Conservation (phyloP, 2,888 invertebrate species). For the Zaprionus obscuricornis region DNA sequence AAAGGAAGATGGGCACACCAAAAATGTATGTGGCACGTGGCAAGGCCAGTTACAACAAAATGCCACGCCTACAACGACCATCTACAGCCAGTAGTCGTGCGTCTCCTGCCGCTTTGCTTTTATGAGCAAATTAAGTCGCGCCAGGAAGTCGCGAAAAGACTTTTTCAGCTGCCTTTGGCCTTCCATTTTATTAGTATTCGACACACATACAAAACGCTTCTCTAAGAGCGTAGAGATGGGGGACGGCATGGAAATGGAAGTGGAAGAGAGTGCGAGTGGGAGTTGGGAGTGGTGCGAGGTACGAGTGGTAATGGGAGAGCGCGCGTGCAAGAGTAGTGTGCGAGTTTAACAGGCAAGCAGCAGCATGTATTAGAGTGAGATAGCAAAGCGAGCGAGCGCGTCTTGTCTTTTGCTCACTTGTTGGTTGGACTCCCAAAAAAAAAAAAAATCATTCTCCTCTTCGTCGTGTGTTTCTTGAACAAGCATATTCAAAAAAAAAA, state of each 20-base stretch:
- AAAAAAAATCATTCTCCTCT: too few species aligned
- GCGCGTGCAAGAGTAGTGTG: too few species aligned
- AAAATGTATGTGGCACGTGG: slow-evolving; percentile 51
- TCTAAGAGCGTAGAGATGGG: too few species aligned
- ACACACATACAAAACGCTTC: slow-evolving; percentile 34
- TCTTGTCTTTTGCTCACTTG: slow-evolving; percentile 43
- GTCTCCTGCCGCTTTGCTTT: slow-evolving; percentile 25
- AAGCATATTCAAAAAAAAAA: slow-evolving; percentile 29
- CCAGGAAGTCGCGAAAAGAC: slow-evolving; percentile 61
- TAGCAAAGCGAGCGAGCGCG: slow-evolving; percentile 6
- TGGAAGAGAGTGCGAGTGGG: not conserved
- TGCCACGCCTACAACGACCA: not conserved
- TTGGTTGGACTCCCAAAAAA: too few species aligned
- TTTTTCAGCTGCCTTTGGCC: slow-evolving; percentile 30
- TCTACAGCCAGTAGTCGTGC: too few species aligned
- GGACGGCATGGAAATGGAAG: too few species aligned
- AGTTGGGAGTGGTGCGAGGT: too few species aligned
- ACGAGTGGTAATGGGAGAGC: too few species aligned
- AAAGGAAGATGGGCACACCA: not conserved
- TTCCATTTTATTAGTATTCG: slow-evolving; percentile 46
- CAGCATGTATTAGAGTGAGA: too few species aligned
- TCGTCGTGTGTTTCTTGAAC: slow-evolving; percentile 49
- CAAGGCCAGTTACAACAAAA: slow-evolving; percentile 44
- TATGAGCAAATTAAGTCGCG: slow-evolving; percentile 64
- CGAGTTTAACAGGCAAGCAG: too few species aligned